Base-by-base conservation (phyloP, 2,888 invertebrate species). In the Perdita meconis region DNA sequence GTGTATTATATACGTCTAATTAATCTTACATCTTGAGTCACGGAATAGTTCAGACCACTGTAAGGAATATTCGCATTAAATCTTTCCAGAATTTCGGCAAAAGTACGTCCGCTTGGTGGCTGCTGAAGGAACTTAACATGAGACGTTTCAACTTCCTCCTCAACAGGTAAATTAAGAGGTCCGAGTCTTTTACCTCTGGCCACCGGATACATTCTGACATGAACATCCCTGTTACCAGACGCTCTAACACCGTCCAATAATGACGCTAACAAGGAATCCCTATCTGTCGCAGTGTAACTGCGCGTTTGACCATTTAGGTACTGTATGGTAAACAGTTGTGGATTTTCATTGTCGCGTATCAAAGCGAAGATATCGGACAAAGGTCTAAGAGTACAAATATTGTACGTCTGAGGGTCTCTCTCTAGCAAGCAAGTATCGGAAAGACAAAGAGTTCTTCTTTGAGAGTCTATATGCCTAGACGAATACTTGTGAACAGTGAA, bases 41-140 rank as follows among this genome's bases (percentile, higher is more conserved):
- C 96, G 84, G 99, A 98, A 93, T 99, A 98, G 82, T 98, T 95
- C 60, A 99, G 95, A 22, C 99, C 99, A 93, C 98, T 98, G 93
- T 99, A 99, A 2, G 99, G 98, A 87, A 99, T 95, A 93, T 99
- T 99, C 59, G 98, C 97, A 93, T 99, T 99, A 93, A 99, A 99
- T 77, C 99, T 94, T 85, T 97, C 96, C 24, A 99, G 95, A 84
- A 98, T 96, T 91, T 98, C 97, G 26, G 95, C 92, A 89, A 96
- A 95, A 4, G 94, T 93, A 92, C 95, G 94, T 47, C 94, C 94
- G 24, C 94, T 94, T 77, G 95, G 95, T 40, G 94, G 94, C 86
- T 94, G 94, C 86, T 95, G 94, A 42, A 96, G 93, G 87, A 96
- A 95, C 93, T 97, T 96, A 74, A 98, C 94, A 85, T 98, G 97